These are phyloP conservation scores for Synodontis membranacea DNA, from an alignment of 2,113 vertebrate species.

Conservation along the genomic window DNA sequence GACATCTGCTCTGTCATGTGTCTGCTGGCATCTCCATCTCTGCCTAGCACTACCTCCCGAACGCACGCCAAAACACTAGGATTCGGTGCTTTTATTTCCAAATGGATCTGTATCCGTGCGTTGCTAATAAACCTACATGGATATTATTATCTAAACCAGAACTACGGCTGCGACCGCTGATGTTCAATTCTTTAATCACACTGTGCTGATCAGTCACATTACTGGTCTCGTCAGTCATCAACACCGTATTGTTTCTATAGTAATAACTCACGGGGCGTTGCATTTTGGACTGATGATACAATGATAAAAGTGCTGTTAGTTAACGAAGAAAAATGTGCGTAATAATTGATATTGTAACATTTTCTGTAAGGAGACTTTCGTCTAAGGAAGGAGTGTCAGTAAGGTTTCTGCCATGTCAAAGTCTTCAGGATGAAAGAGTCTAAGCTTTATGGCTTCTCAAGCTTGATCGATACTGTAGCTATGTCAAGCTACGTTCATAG, in stretches of 20 bases:
- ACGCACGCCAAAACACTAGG: constrained; percentile 3
- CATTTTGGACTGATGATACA: no score
- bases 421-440: no score
- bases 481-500: no score
- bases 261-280: not conserved
- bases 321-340: no score
- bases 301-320: no score
- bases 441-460: no score
- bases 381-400: not conserved
- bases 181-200: not conserved
- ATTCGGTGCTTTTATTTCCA: not conserved
- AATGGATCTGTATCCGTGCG: not conserved
- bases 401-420: no score
- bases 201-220: not conserved
- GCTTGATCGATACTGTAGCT: no score
- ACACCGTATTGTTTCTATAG: not conserved
- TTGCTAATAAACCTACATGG: not conserved
- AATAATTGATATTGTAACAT: not conserved
- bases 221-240: not conserved
- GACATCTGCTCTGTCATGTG: constrained; percentile 22
- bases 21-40: not conserved
- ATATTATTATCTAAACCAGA: not conserved
- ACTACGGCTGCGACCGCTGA: not conserved
- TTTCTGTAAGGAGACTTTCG: not conserved
- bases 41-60: constrained; percentile 21